Evolutionary conservation across 2,113 vertebrate species (phyloP).

Genomic region (Dipodomys spectabilis): DNA sequence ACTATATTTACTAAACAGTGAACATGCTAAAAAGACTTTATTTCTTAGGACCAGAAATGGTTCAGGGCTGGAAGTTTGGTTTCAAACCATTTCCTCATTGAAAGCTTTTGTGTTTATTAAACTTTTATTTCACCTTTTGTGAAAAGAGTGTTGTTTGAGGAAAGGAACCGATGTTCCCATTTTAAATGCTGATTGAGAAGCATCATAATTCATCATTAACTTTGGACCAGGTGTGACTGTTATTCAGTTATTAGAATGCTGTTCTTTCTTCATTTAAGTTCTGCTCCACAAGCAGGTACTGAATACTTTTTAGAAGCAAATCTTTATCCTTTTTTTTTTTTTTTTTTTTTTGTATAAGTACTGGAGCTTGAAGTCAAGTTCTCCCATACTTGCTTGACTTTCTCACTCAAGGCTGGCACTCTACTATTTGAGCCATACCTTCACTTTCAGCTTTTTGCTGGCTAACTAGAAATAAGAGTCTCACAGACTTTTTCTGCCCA

Average conservation of each 20-base stretch:
- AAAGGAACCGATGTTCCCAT: constrained; percentile 58
- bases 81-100: constrained; percentile 65
- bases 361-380: no score
- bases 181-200: constrained; percentile 16
- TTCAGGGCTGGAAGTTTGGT: constrained; percentile 45
- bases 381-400: no score
- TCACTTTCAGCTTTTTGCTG: no score
- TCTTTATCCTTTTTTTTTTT: not conserved
- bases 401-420: no score
- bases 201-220: not conserved
- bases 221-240: not conserved
- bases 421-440: no score
- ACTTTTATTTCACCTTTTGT: constrained; percentile 46
- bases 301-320: constrained; percentile 17
- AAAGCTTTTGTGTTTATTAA: constrained; percentile 33
- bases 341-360: not conserved
- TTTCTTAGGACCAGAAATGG: constrained; percentile 60
- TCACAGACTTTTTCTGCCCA: no score
- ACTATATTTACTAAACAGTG: constrained; percentile 52
- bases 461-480: no score
- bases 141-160: constrained; percentile 7
- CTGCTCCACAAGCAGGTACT: not conserved
- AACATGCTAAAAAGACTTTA: constrained; percentile 71
- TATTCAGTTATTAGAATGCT: constrained; percentile 2
- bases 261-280: not conserved